These are phyloP conservation scores for Cynopterus sphinx DNA, from an alignment of 2,797 vertebrate genomes.

Conservation along the genomic window DNA sequence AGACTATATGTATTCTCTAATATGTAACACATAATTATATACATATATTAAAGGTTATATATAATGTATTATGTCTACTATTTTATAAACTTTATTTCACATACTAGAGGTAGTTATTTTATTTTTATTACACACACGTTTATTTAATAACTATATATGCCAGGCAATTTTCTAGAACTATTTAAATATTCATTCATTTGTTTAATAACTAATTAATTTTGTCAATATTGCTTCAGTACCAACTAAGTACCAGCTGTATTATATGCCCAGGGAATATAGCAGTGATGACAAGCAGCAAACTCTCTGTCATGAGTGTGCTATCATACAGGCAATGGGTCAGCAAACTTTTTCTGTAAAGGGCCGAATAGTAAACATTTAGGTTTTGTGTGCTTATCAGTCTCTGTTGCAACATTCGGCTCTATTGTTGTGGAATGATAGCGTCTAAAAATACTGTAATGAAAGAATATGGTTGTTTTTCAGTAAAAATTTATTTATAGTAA, in stretches of 20 bases:
- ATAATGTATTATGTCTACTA: neutral
- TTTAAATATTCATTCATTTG: neutral
- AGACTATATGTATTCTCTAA: neutral
- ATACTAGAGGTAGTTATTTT: neutral
- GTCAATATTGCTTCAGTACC: neutral
- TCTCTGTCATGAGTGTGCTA: neutral
- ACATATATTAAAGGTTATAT: neutral
- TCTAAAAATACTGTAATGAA: neutral
- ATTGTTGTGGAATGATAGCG: neutral
- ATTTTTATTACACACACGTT: neutral
- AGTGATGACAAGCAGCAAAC: neutral
- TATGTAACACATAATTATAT: neutral
- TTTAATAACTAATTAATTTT: neutral
- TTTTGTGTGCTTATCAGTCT: neutral
- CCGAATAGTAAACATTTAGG: neutral
- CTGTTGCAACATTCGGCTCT: neutral
- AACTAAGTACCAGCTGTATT: neutral
- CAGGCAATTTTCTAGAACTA: neutral
- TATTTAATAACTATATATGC: neutral
- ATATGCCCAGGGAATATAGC: neutral
- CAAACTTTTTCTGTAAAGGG: neutral
- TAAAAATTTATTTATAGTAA: no score
- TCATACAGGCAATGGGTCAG: neutral
- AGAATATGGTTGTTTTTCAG: neutral
- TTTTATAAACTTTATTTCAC: neutral